Conservation (phyloP, 2,888 invertebrate genomes). For the Nephrocerus scutellatus region DNA sequence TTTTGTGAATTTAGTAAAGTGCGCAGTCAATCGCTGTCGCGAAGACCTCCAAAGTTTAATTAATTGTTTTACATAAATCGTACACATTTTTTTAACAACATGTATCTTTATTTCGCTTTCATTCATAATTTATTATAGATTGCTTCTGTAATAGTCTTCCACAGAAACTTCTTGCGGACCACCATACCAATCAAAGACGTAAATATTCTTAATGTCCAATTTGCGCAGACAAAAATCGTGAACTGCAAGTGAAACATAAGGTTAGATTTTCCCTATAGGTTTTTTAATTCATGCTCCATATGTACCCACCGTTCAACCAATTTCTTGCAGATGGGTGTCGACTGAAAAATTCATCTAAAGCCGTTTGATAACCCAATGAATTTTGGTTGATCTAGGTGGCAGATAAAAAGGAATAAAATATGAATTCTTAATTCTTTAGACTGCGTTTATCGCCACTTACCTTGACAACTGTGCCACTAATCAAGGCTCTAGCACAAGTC, state of each 20-base stretch:
- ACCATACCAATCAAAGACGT: constrained; percentile 74
- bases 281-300: no score
- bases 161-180: constrained; percentile 53
- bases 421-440: background rate
- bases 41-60: no score
- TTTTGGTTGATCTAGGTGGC: constrained; percentile 30
- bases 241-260: constrained; percentile 50
- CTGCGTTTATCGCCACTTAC: constrained; percentile 22
- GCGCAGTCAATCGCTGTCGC: no score
- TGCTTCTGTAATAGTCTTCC: constrained; percentile 34
- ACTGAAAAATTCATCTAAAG: constrained; percentile 30
- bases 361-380: constrained; percentile 27
- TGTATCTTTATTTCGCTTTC: no score
- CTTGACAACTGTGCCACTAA: constrained; percentile 39
- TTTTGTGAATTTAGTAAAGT: no score
- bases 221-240: constrained; percentile 75
- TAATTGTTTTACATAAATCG: no score
- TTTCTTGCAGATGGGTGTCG: constrained; percentile 42
- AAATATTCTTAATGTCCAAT: constrained; percentile 64
- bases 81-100: no score
- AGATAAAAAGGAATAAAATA: constrained; percentile 2
- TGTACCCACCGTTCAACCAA: constrained; percentile 34
- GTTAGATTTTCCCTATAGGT: no score
- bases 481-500: constrained; percentile 39
- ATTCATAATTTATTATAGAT: no score